phyloP scores from a whole-genome alignment of 2,888 invertebrate genomes.

The Bhutanitis thaidina region DNA sequence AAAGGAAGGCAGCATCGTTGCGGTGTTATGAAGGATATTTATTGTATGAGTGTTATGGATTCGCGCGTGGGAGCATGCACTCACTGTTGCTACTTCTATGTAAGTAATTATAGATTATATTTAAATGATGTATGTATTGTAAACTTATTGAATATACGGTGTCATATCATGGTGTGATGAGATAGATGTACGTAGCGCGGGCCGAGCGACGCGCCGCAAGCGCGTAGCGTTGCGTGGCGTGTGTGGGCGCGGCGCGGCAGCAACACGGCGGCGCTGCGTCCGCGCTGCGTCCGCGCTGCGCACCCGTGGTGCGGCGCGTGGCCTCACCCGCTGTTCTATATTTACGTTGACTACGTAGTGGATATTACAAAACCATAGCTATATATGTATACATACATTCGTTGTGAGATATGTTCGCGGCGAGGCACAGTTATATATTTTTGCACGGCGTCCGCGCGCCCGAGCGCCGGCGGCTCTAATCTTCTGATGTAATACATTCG shows the following conservation, averaged over 20 bases:
- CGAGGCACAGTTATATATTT: constrained; percentile 70
- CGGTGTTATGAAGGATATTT: too few relatives aligned
- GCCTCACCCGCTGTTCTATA: constrained; percentile 29
- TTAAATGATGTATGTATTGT: constrained; percentile 26
- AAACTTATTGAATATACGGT: constrained; percentile 42
- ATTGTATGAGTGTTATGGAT: not conserved
- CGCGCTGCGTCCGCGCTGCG: too few relatives aligned
- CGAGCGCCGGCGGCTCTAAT: constrained; percentile 44
- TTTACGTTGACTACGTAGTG: constrained; percentile 48
- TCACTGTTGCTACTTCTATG: constrained; percentile 12
- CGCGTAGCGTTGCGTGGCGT: too few relatives aligned
- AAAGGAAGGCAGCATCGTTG: too few relatives aligned
- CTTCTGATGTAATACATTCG: constrained; percentile 66
- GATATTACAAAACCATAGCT: constrained; percentile 36
- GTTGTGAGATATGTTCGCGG: constrained; percentile 30
- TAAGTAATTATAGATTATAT: constrained; percentile 16
- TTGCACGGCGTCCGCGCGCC: constrained; percentile 52
- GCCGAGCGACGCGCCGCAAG: constrained; percentile 15
- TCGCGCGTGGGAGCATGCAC: constrained; percentile 7
- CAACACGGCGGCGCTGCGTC: too few relatives aligned
- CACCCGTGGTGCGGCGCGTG: constrained; percentile 2
- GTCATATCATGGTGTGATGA: constrained; percentile 72
- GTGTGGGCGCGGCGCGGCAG: too few relatives aligned
- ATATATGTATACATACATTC: constrained; percentile 41
- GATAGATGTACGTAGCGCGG: constrained; percentile 29